Evolutionary conservation across 2,113 vertebrate genomes (phyloP), one percentile per base, ranked within the genome.

Genomic region (Axis porcinus): DNA sequence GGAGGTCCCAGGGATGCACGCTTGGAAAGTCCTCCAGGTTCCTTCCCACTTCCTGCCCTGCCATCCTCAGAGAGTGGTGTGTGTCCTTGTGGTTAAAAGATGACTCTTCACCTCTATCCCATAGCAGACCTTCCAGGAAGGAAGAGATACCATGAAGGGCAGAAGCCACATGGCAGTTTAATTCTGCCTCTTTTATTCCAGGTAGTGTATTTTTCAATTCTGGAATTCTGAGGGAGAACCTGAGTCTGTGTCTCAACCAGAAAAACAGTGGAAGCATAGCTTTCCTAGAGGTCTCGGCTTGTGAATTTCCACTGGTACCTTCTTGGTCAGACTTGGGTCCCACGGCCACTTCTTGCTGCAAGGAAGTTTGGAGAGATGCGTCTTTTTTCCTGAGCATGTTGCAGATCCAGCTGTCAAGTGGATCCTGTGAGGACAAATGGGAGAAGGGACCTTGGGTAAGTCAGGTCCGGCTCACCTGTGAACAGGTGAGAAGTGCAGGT

Each of bases 1-100:
- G 58, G 25, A 30, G 64, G 54, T 5, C 10, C 57, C 0, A 2
- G 83, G 33, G 28, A 40, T 28, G 6, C 47, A 4, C 0, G 40
- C 70, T 10, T 0, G 3, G 81, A 27, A 11, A 16, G 57, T 19
- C 40, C 7, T 27, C 30, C 6, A 8, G 27, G 9, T 14, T 47
- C 86, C 52, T 58, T 50, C 7, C 36, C 57, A 3, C 86, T 7
- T 23, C 4, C 50, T 25, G 28, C 28, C 30, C 70, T 33, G 54
- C 14, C 60, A 1, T 25, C 89, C 19, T 85, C 85, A 23, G 45
- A 12, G 11, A 0, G 0, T 2, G 40, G 62, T 57, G 0, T 36
- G 6, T 19, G 85, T 25, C 57, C 79, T 54, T 7, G 0, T 1
- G 25, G 19, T 33, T 17, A 40, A 21, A 85, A 58, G 70, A 9